Evolutionary conservation across 92 coral and sea anemone genomes (phyloP).

Genomic region (Zoanthus sansibaricus): DNA sequence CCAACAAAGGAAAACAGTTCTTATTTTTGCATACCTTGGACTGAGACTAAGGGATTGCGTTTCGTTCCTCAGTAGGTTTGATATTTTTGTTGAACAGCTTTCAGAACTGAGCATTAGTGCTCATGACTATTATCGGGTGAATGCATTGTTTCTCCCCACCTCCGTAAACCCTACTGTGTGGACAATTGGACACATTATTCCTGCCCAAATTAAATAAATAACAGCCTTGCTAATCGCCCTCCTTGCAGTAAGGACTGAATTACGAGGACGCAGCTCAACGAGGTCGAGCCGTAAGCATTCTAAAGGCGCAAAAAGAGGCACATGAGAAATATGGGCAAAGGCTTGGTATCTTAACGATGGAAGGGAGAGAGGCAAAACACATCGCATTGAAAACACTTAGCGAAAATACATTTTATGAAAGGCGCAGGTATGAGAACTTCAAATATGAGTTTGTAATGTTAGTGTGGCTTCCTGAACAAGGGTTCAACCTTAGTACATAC

Average conservation of each 20-base stretch:
- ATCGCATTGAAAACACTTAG: slow-evolving; percentile 58
- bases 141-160: slow-evolving; percentile 63
- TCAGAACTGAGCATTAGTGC: slow-evolving; percentile 50
- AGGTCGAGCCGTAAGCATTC: too few species aligned
- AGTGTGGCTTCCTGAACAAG: slow-evolving; percentile 67
- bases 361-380: slow-evolving; percentile 69
- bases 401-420: slow-evolving; percentile 61
- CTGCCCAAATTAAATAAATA: slow-evolving; percentile 40
- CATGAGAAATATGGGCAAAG: slow-evolving; percentile 56
- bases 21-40: slow-evolving; percentile 52
- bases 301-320: not conserved
- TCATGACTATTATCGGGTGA: slow-evolving; percentile 52
- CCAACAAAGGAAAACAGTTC: slow-evolving; percentile 42
- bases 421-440: slow-evolving; percentile 63
- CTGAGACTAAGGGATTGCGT: slow-evolving; percentile 56
- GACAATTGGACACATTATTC: slow-evolving; percentile 59
- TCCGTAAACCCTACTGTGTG: slow-evolving; percentile 64
- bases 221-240: too few species aligned
- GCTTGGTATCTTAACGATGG: slow-evolving; percentile 67
- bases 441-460: slow-evolving; percentile 65
- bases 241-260: too few species aligned
- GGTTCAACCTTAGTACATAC: slow-evolving; percentile 37
- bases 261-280: too few species aligned
- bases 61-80: slow-evolving; percentile 47
- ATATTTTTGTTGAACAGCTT: slow-evolving; percentile 56